These are phyloP conservation scores for Ptyas mucosa DNA, from an alignment of 2,113 vertebrate species.

Conservation along the genomic window DNA sequence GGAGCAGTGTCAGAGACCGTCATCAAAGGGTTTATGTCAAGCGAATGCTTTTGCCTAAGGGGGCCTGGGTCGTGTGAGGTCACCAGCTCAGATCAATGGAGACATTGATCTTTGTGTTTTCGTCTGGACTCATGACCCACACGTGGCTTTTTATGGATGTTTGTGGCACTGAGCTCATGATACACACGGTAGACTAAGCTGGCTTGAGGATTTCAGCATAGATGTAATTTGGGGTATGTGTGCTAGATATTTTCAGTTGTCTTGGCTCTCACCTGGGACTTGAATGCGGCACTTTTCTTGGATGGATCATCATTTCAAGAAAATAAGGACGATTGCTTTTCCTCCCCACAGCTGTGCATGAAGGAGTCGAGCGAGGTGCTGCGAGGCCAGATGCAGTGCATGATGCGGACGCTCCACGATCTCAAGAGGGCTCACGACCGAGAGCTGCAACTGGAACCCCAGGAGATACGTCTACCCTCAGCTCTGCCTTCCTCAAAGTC, in stretches of 20 bases:
- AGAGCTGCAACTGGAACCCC: not conserved
- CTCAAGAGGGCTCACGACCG: slow-evolving; percentile 59
- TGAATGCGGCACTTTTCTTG: not conserved
- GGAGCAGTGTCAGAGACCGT: not conserved
- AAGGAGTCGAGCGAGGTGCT: slow-evolving; percentile 72
- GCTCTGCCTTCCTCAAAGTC: slow-evolving; percentile 59
- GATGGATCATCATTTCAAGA: not conserved
- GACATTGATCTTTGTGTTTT: not conserved
- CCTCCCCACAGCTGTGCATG: slow-evolving; percentile 73
- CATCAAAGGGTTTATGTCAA: not conserved
- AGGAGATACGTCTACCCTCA: slow-evolving; percentile 50
- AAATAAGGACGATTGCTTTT: slow-evolving; percentile 11
- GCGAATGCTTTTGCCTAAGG: not conserved
- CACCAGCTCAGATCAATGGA: not conserved
- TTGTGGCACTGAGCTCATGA: not conserved
- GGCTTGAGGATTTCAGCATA: not conserved
- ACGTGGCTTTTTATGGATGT: not conserved
- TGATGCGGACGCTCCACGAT: slow-evolving; percentile 75
- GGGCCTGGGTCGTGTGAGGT: slow-evolving; percentile 4
- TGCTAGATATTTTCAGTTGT: not conserved
- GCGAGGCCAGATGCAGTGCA: slow-evolving; percentile 75
- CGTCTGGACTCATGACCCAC: not conserved
- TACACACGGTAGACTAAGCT: not conserved
- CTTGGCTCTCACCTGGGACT: not conserved
- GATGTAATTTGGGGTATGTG: not conserved